phyloP scores from a whole-genome alignment of 2,797 vertebrate genomes.

The Typhlichthys subterraneus region DNA sequence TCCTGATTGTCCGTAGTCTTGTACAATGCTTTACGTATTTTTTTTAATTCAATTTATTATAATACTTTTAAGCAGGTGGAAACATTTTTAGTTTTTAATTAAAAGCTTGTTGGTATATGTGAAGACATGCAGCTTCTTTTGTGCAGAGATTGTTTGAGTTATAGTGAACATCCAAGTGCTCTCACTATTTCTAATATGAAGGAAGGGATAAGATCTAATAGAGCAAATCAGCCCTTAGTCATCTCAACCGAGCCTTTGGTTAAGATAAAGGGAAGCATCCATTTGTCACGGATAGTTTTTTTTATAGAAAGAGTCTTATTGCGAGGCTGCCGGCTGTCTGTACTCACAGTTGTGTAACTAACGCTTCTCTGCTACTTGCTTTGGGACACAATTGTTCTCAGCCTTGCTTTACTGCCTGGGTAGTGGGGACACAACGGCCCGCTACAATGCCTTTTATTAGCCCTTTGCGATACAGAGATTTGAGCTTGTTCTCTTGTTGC shows the following conservation, averaged over 20 bases:
- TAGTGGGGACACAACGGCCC: background rate
- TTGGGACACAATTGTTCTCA: conserved; percentile 48
- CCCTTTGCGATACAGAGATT: conserved; percentile 36
- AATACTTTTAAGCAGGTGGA: background rate
- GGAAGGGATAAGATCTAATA: conserved; percentile 60
- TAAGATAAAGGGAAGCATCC: conserved; percentile 67
- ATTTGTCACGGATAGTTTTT: conserved; percentile 69
- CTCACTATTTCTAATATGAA: conserved; percentile 48
- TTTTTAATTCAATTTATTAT: too few relatives aligned
- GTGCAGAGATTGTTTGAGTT: conserved; percentile 38
- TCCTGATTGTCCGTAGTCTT: too few relatives aligned
- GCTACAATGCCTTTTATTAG: conserved; percentile 43
- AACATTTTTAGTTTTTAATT: background rate
- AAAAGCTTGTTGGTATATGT: background rate
- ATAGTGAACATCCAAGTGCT: conserved; percentile 17
- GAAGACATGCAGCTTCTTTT: conserved; percentile 6
- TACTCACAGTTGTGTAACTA: conserved; percentile 36
- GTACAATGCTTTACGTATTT: too few relatives aligned
- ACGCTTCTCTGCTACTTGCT: conserved; percentile 41
- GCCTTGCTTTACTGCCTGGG: too few relatives aligned
- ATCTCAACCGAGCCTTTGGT: conserved; percentile 50
- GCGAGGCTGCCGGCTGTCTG: conserved; percentile 48
- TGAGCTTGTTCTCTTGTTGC: conserved; percentile 40
- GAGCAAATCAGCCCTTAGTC: conserved; percentile 57
- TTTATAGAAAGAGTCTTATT: conserved; percentile 50